A percentile compares a stretch with the other conserved stretches of the same genome.
Conservation (phyloP, 1,140 invertebrate genomes). For the Drosophila asahinai region DNA sequence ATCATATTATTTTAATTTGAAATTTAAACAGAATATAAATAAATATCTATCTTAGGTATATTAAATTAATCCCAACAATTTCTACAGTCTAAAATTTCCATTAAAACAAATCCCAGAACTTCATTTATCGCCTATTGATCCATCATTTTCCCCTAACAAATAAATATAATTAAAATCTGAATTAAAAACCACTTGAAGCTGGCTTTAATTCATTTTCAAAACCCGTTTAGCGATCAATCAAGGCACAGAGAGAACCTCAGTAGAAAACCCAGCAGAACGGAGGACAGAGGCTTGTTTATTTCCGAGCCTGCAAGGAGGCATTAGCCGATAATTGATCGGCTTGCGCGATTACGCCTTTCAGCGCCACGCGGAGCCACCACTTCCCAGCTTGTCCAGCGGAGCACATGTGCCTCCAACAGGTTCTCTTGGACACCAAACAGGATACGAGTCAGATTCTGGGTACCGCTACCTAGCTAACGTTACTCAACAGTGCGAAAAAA, state of each 20-base stretch:
- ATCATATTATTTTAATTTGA: no score
- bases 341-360: conserved; percentile 27
- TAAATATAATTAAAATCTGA: neutral
- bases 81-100: neutral
- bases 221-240: conserved; percentile 9
- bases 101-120: neutral
- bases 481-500: conserved; percentile 8
- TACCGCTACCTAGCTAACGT: conserved; percentile 29
- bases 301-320: neutral
- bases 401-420: conserved; percentile 27
- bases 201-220: neutral
- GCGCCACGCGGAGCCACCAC: neutral
- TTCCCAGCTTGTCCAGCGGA: neutral
- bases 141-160: neutral
- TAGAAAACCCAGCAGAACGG: neutral
- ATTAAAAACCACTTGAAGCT: neutral
- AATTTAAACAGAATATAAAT: no score
- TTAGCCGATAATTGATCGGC: conserved; percentile 24
- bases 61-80: no score
- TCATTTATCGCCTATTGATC: no score
- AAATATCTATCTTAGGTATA: no score
- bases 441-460: conserved; percentile 18
- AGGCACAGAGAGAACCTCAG: neutral
- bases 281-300: neutral
- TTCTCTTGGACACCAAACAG: conserved; percentile 19